Percentiles rank a stretch among this genome's conserved stretches.
Conservation (phyloP, 2,113 vertebrate species). For the Myodes glareolus region DNA sequence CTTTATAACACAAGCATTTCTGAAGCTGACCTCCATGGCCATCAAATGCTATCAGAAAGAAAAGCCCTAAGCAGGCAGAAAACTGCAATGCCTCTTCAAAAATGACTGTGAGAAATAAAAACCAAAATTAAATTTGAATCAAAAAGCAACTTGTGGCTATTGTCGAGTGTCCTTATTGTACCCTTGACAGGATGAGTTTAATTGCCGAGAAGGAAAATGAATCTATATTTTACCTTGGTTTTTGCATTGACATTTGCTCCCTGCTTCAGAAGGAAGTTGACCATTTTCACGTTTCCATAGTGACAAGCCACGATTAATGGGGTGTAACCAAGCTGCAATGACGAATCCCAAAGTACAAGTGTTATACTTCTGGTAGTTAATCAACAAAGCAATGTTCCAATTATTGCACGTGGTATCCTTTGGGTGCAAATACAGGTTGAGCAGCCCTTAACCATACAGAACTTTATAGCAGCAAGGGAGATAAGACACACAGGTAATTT, state of each 20-base stretch:
- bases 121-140: background rate
- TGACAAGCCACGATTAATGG: conserved; percentile 98
- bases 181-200: background rate
- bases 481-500: background rate
- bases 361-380: background rate
- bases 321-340: conserved; percentile 94
- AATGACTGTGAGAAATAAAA: conserved; percentile 5
- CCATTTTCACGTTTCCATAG: conserved; percentile 98
- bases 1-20: background rate
- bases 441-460: background rate
- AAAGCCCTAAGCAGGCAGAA: background rate
- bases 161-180: background rate
- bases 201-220: conserved; percentile 8
- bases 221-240: conserved; percentile 92
- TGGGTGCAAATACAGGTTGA: background rate
- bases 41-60: background rate
- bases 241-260: conserved; percentile 94
- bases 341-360: conserved; percentile 44
- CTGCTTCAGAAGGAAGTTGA: conserved; percentile 96
- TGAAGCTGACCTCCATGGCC: background rate
- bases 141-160: background rate
- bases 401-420: background rate
- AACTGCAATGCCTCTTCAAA: background rate
- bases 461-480: background rate
- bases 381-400: background rate